Conservation (phyloP, 2,113 vertebrate genomes). For the Thunnus thynnus region DNA sequence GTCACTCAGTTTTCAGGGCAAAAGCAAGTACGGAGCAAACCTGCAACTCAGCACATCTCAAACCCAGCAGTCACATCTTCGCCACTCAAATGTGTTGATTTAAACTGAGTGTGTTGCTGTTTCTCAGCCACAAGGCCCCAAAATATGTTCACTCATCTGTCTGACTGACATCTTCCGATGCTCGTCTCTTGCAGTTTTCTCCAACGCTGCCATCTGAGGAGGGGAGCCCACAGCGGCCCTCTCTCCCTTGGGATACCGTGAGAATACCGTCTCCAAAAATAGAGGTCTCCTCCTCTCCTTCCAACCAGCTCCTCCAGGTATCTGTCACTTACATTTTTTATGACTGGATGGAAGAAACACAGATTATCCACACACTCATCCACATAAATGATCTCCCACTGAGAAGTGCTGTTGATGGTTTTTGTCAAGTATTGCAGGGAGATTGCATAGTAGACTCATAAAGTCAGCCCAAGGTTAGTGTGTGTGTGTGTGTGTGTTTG, state of each 20-base stretch:
- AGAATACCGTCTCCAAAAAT: constrained; percentile 75
- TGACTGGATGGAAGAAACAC: constrained; percentile 27
- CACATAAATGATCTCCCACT: constrained; percentile 7
- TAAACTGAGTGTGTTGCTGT: not conserved
- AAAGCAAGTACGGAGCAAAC: constrained; percentile 7
- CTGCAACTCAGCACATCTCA: constrained; percentile 9
- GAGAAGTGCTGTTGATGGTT: constrained; percentile 29
- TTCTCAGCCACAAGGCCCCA: constrained; percentile 1
- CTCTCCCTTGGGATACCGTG: constrained; percentile 60
- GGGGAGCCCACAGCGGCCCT: constrained; percentile 65
- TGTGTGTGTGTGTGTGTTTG: constrained; percentile 26
- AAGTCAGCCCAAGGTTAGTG: constrained; percentile 71
- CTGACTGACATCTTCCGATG: constrained; percentile 44
- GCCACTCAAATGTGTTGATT: not conserved
- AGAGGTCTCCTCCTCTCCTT: constrained; percentile 65
- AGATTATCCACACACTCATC: constrained; percentile 12
- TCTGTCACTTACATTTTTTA: constrained; percentile 28
- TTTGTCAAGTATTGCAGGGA: constrained; percentile 40
- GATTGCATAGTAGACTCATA: constrained; percentile 44
- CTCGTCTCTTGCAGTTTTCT: constrained; percentile 54
- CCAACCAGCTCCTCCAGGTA: constrained; percentile 47
- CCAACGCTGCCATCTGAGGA: constrained; percentile 57
- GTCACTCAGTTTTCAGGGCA: constrained; percentile 32
- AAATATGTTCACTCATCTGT: constrained; percentile 41
- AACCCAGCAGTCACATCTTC: not conserved